Percentiles rank a stretch among this genome's conserved stretches.
phyloP scores from a whole-genome alignment of 2,888 invertebrate species.

The Ptychoptera contaminata region DNA sequence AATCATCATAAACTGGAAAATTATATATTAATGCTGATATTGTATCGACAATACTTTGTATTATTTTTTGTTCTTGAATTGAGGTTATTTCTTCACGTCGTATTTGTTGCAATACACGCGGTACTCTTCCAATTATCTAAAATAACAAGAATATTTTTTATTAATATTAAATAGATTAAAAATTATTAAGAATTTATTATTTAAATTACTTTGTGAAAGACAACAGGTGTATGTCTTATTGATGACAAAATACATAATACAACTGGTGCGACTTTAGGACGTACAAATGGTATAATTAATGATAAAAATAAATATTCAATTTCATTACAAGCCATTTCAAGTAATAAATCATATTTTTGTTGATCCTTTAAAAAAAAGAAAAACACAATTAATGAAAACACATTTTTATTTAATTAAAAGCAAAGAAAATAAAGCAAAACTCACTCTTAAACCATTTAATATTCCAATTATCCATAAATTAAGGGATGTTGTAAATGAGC shows the following conservation, averaged over 20 bases:
- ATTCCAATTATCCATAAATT: constrained; percentile 50
- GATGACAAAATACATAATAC: constrained; percentile 47
- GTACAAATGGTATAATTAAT: constrained; percentile 36
- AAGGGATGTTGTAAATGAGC: constrained; percentile 44
- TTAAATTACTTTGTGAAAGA: constrained; percentile 39
- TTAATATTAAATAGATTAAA: not conserved
- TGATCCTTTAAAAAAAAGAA: constrained; percentile 28
- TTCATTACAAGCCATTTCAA: constrained; percentile 43
- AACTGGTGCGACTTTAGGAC: constrained; percentile 42
- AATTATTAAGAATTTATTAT: not conserved
- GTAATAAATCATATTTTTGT: constrained; percentile 36
- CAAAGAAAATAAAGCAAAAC: not conserved
- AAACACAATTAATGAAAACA: not conserved
- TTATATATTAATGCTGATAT: constrained; percentile 35
- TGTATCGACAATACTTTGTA: constrained; percentile 47
- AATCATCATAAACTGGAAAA: constrained; percentile 33
- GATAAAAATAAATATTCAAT: constrained; percentile 41
- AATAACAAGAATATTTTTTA: not conserved
- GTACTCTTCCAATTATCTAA: constrained; percentile 35
- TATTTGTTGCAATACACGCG: constrained; percentile 35
- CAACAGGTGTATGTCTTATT: constrained; percentile 40
- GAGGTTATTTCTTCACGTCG: constrained; percentile 36
- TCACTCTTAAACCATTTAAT: constrained; percentile 44
- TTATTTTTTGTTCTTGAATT: constrained; percentile 34
- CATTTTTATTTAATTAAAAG: not conserved